Base-by-base conservation (phyloP, 1,140 invertebrate species). In the Dendrolimus punctatus region DNA sequence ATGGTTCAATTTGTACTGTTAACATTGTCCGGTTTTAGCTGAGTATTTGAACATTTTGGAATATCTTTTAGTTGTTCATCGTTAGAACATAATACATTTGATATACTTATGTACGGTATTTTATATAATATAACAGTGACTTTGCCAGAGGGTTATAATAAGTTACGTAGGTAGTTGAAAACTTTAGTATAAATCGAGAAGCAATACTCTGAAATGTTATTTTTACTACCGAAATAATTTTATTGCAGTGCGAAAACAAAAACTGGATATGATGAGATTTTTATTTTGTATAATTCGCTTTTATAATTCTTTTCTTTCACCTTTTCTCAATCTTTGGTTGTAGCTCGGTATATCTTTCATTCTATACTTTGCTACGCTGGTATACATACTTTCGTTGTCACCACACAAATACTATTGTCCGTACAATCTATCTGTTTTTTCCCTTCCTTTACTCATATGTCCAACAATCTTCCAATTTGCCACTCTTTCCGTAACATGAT, bases 151-250 rank as follows among this genome's bases (percentile, higher is more conserved):
- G 79, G 81, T 82, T 85, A 79, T 81, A 76, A 72, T 80, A 68
- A 69, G 46, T 68, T 71, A 80, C 66, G 68, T 76, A 83, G 76
- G 71, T 83, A 85, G 71, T 77, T 68, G 73, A 81, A 81, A 80
- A 83, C 72, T 68, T 68, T 80, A 81, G 76, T 77, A 78, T 85
- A 85, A 85, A 83, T 23, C 72, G 78, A 82, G 68, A 85, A 85
- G 81, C 80, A 85, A 83, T 85, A 85, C 80, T 85, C 80, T 78
- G 68, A 76, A 74, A 78, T 76, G 58, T 71, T 78, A 73, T 81
- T 82, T 79, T 81, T 80, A 73, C 64, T 80, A 77, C 68, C 48
- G 59, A 73, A 81, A 82, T 85, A 85, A 76, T 85, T 71, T 74
- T 60, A 67, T 66, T 61, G 60, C 52, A 53, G 57, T 39, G 58